phyloP scores from a whole-genome alignment of 2,113 vertebrate species.

The Atlantisia rogersi region DNA sequence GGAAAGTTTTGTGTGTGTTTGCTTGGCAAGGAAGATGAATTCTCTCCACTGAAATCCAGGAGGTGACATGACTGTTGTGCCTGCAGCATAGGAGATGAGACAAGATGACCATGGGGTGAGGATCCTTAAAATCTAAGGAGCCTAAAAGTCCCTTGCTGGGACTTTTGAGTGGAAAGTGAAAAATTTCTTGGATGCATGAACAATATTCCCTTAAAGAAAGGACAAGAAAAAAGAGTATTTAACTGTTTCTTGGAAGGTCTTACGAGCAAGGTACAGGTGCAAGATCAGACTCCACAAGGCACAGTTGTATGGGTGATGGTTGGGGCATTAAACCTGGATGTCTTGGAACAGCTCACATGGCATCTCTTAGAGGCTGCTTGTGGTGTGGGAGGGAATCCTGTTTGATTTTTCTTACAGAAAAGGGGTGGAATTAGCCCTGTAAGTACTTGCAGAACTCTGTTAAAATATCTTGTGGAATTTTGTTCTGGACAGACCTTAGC shows the following conservation, averaged over 20 bases:
- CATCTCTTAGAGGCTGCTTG: neutral
- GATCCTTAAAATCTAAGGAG: neutral
- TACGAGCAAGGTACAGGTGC: neutral
- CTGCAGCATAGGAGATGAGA: neutral
- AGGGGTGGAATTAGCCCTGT: neutral
- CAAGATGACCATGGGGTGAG: neutral
- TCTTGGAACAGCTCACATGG: neutral
- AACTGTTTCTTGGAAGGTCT: neutral
- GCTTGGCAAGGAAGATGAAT: neutral
- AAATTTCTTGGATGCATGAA: neutral
- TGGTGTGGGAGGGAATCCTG: fast-evolving
- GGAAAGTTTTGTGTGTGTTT: neutral
- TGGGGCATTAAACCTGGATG: neutral
- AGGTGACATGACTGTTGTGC: neutral
- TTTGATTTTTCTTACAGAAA: neutral
- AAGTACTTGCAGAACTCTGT: neutral
- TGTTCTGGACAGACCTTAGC: neutral
- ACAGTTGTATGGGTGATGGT: neutral
- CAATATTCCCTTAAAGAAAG: neutral
- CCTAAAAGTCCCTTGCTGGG: fast-evolving
- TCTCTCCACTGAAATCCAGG: neutral
- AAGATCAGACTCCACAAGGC: neutral
- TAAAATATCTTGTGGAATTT: neutral
- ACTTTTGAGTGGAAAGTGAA: neutral
- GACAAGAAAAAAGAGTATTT: neutral